Evolutionary conservation across 2,797 vertebrate genomes (phyloP).

Genomic region (Alcedo quadribrachys): DNA sequence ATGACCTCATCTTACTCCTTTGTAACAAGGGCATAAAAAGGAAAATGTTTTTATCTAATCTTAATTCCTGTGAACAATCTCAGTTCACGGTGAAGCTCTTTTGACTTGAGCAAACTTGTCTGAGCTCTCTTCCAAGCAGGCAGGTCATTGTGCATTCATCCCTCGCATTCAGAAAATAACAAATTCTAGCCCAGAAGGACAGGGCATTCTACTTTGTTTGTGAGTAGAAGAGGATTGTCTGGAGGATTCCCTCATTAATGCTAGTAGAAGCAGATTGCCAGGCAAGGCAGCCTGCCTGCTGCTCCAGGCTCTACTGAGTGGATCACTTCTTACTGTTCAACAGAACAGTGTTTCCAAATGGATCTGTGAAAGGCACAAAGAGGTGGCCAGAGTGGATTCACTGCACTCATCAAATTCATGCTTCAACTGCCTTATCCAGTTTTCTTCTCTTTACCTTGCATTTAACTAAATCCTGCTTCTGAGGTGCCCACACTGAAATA

Average conservation of each 20-base stretch:
- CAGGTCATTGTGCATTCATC: slow-evolving; percentile 2
- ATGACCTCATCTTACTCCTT: neutral
- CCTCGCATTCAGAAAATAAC: neutral
- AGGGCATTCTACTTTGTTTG: neutral
- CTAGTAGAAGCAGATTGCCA: neutral
- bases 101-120: neutral
- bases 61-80: neutral
- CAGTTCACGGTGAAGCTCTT: neutral
- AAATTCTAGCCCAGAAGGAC: neutral
- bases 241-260: neutral
- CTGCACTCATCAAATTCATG: neutral
- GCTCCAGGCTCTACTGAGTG: neutral
- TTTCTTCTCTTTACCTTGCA: neutral
- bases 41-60: neutral
- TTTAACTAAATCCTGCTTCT: neutral
- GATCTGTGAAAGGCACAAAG: neutral
- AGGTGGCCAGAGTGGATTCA: neutral
- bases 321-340: neutral
- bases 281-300: neutral
- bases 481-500: neutral
- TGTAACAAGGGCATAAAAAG: neutral
- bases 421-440: neutral
- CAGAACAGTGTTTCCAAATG: rapidly evolving
- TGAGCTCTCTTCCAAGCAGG: neutral
- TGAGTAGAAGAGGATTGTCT: neutral